phyloP scores from a whole-genome alignment of 2,113 vertebrate species.

The Tetrax tetrax region DNA sequence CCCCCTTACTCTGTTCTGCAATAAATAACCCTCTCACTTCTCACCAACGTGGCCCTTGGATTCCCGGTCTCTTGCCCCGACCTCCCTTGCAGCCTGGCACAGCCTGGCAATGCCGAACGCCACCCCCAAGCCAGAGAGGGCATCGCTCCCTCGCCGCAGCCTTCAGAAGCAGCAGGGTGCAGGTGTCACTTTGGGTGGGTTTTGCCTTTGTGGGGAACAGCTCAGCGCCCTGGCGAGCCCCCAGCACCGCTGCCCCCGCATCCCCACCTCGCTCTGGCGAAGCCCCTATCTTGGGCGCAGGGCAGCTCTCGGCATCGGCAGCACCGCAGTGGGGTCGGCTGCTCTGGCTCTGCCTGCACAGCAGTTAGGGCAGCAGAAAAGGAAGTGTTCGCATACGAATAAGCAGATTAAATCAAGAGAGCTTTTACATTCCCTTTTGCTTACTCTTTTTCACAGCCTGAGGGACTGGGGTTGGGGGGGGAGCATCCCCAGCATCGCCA shows the following conservation, averaged over 20 bases:
- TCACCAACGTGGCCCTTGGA: fast-evolving
- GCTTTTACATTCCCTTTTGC: neutral
- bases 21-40: neutral
- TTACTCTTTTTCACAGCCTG: neutral
- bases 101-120: fast-evolving
- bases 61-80: fast-evolving
- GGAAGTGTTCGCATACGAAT: neutral
- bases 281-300: neutral
- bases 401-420: neutral
- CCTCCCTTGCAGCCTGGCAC: neutral
- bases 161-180: fast-evolving
- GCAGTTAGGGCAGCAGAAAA: fast-evolving
- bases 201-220: neutral
- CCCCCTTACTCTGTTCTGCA: neutral
- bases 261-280: fast-evolving
- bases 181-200: fast-evolving
- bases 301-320: fast-evolving
- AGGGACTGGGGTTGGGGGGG: too few relatives aligned
- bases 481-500: neutral
- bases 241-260: fast-evolving
- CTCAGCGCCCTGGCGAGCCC: fast-evolving
- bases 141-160: fast-evolving
- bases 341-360: fast-evolving
- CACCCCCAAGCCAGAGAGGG: fast-evolving
- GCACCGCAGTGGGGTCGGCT: fast-evolving